phyloP scores from a whole-genome alignment of 2,113 vertebrate genomes.

The Axis porcinus region DNA sequence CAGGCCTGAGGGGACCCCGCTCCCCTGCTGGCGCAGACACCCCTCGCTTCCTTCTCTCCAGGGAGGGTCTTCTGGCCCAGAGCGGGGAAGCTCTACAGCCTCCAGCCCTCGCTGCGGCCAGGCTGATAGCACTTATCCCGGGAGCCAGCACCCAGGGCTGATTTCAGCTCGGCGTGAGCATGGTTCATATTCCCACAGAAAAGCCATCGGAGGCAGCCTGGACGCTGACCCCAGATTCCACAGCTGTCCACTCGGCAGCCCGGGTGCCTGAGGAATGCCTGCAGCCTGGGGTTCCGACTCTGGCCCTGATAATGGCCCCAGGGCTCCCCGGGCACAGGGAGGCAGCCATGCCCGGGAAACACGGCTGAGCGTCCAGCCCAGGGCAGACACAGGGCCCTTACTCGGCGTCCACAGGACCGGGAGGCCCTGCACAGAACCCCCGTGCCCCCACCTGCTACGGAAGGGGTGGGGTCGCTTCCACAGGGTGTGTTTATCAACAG shows the following conservation, averaged over 20 bases:
- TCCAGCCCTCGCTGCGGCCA: neutral
- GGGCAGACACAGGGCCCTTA: rapidly evolving
- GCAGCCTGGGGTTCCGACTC: no score
- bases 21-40: neutral
- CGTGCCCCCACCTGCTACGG: rapidly evolving
- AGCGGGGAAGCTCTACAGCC: rapidly evolving
- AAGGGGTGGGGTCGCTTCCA: no score
- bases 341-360: rapidly evolving
- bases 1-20: neutral
- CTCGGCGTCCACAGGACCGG: rapidly evolving
- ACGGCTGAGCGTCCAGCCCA: neutral
- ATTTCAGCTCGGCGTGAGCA: rapidly evolving
- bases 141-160: neutral
- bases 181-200: neutral
- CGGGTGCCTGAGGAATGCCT: rapidly evolving
- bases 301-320: neutral
- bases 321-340: neutral
- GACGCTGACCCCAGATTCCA: neutral
- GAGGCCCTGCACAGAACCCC: rapidly evolving
- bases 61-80: rapidly evolving
- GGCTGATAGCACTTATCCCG: rapidly evolving
- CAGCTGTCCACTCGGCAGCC: rapidly evolving
- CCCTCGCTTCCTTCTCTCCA: no score
- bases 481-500: neutral
- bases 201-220: neutral